Conservation (phyloP, 2,113 vertebrate species). For the Mesocricetus auratus region DNA sequence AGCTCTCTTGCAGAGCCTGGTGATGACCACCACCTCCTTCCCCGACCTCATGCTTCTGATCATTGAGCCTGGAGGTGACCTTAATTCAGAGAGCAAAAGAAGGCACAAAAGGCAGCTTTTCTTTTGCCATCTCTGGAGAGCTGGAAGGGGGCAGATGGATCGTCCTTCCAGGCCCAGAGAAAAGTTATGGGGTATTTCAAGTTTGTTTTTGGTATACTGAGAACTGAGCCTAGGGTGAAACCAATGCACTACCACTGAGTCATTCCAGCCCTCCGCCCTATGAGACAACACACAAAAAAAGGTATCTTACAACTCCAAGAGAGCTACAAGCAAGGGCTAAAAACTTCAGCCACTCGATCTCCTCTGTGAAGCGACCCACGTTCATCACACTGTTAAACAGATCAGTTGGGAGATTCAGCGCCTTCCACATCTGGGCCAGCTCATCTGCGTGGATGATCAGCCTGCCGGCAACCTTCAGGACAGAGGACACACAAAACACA, state of each 20-base stretch:
- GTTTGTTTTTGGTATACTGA: neutral
- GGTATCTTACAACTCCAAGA: constrained; percentile 80
- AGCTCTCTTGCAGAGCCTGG: neutral
- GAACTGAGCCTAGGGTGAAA: too few relatives aligned
- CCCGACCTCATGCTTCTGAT: neutral
- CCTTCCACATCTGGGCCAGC: constrained; percentile 81
- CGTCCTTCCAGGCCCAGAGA: neutral
- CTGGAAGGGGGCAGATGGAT: neutral
- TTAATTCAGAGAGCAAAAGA: neutral
- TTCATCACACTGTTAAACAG: constrained; percentile 81
- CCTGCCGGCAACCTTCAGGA: constrained; percentile 73
- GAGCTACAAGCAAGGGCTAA: constrained; percentile 82
- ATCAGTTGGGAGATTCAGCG: constrained; percentile 79
- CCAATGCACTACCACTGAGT: neutral
- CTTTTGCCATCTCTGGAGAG: neutral
- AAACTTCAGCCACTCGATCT: constrained; percentile 84
- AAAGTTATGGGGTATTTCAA: neutral
- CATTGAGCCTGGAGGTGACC: neutral
- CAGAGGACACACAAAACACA: neutral
- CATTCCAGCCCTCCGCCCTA: neutral
- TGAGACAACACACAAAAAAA: neutral
- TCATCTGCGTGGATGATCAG: constrained; percentile 72
- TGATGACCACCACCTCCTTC: neutral
- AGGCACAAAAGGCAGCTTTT: fast-evolving
- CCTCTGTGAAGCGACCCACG: constrained; percentile 80